Conservation (phyloP, 1,140 invertebrate genomes). For the Tetramorium parvispinum region DNA sequence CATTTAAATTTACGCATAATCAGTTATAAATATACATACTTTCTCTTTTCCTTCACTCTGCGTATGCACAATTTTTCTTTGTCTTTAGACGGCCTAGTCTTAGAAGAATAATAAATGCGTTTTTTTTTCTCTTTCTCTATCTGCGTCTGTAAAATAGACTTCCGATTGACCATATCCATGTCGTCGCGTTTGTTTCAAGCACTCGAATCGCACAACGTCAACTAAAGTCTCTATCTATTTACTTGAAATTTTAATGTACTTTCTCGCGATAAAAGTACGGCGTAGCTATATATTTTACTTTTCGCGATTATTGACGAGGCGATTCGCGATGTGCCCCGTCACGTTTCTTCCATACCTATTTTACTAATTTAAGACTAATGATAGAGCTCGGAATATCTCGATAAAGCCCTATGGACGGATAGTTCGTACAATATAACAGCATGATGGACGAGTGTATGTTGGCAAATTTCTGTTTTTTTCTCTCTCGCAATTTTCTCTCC, state of each 20-base stretch:
- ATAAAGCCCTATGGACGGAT: slow-evolving; percentile 84
- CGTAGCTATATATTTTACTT: slow-evolving; percentile 17
- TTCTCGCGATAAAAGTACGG: slow-evolving; percentile 28
- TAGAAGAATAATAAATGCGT: slow-evolving; percentile 23
- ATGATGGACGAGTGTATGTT: slow-evolving; percentile 81
- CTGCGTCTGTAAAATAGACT: not conserved
- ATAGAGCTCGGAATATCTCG: slow-evolving; percentile 82
- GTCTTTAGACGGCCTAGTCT: not conserved
- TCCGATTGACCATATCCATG: not conserved
- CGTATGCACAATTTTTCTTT: not conserved
- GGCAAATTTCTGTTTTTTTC: slow-evolving; percentile 69
- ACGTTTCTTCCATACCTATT: slow-evolving; percentile 41
- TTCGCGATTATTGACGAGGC: slow-evolving; percentile 24
- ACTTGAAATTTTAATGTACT: slow-evolving; percentile 33
- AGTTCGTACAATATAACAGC: slow-evolving; percentile 80
- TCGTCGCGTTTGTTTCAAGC: slow-evolving; percentile 19
- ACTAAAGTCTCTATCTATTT: slow-evolving; percentile 37
- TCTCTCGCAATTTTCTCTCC: slow-evolving; percentile 52
- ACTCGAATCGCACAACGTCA: not conserved
- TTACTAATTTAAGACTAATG: slow-evolving; percentile 73
- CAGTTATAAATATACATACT: not conserved
- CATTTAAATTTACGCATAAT: not conserved
- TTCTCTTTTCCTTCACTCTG: not conserved
- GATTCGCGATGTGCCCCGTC: slow-evolving; percentile 14
- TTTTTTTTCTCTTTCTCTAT: not conserved